Base-by-base conservation (phyloP, 2,797 vertebrate genomes). In the Pangasius larnaudii region DNA sequence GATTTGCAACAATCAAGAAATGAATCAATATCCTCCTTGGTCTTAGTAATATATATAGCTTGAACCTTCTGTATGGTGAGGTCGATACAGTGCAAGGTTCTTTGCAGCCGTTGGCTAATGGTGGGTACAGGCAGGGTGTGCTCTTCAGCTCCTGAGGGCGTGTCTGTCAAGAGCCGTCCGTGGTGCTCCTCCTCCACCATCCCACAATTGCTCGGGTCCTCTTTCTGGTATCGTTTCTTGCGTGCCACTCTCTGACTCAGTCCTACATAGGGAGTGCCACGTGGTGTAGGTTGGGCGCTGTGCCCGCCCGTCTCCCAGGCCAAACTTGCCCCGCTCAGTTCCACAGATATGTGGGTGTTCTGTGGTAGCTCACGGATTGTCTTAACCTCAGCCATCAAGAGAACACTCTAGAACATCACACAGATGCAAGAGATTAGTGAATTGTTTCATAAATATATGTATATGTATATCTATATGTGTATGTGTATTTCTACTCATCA, bases 311-410 rank as follows among this genome's bases (percentile, higher is more conserved):
- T 96, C 90, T 98, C 98, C 98, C 98, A 99, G 56, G 97, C 97
- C 94, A 98, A 95, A 90, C 97, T 97, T 92, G 97, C 97, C 75
- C 96, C 95, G 89, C 95, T 95, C 94, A 99, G 94, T 95, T 98
- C 97, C 94, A 98, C 96, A 84, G 96, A 97, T 92, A 96, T 94
- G 86, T 95, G 94, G 93, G 97, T 95, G 92, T 95, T 96, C 92
- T 94, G 91, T 94, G 98, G 96, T 92, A 94, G 93, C 92, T 96
- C 96, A 94, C 95, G 96, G 95, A 97, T 93, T 91, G 96, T 95
- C 92, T 97, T 96, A 92, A 99, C 95, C 96, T 98, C 98, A 42
- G 97, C 97, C 96, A 98, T 96, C 95, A 98, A 94, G 95, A 99
- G 97, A 94, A 99, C 97, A 96, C 97, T 98, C 98, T 98, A 96